A percentile compares a stretch with the other conserved stretches of the same genome.
Conservation (phyloP, 2,888 invertebrate species). For the Bugula neritina region DNA sequence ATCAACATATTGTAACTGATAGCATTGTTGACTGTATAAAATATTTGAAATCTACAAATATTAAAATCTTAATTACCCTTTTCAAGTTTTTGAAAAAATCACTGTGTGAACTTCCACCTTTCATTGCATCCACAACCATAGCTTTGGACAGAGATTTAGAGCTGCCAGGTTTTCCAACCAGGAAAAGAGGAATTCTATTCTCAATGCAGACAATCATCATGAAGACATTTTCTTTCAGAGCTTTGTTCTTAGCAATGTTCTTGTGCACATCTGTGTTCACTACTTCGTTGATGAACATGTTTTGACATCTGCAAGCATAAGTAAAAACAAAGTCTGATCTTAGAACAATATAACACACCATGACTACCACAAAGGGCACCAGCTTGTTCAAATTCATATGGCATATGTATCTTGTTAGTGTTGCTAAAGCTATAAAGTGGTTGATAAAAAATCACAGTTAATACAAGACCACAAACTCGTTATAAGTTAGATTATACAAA, state of each 20-base stretch:
- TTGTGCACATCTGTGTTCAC: neutral
- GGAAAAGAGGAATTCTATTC: slow-evolving; percentile 32
- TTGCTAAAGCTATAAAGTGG: no score
- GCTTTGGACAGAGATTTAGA: slow-evolving; percentile 34
- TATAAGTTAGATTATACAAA: no score
- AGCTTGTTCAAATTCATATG: no score
- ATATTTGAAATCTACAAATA: no score
- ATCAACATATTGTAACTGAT: no score
- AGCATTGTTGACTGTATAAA: no score
- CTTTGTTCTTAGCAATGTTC: slow-evolving; percentile 32
- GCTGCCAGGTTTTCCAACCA: slow-evolving; percentile 34
- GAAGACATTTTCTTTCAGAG: slow-evolving; percentile 33
- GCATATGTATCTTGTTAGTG: no score
- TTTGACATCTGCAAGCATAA: slow-evolving; percentile 39
- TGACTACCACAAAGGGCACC: no score
- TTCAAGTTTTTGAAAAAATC: slow-evolving; percentile 28
- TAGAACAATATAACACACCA: no score
- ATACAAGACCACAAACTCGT: no score
- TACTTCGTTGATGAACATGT: slow-evolving; percentile 36
- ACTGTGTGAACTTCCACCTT: slow-evolving; percentile 30
- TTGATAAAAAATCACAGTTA: no score
- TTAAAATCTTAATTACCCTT: neutral
- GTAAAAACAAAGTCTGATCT: no score
- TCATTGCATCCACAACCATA: slow-evolving; percentile 31
- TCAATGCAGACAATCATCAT: slow-evolving; percentile 34